phyloP scores from a whole-genome alignment of 2,113 vertebrate species.

The Helogale parvula region DNA sequence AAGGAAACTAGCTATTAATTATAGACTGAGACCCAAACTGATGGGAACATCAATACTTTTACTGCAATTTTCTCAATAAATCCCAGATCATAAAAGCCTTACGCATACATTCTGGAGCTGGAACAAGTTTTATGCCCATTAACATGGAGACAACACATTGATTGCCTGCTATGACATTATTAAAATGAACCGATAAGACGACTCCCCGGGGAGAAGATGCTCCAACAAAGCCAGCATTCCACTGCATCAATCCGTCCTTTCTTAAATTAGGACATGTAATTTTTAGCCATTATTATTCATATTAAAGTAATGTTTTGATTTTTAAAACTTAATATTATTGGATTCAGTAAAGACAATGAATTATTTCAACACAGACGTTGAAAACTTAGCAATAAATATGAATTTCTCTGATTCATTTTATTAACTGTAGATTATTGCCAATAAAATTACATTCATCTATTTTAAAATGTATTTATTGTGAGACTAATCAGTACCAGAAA shows the following conservation, averaged over 20 bases:
- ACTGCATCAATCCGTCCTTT: constrained; percentile 69
- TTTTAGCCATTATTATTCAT: not conserved
- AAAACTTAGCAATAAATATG: constrained; percentile 5
- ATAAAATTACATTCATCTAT: not conserved
- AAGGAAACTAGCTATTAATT: constrained; percentile 85
- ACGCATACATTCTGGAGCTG: constrained; percentile 75
- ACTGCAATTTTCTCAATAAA: constrained; percentile 85
- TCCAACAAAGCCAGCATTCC: constrained; percentile 72
- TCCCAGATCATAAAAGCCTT: constrained; percentile 80
- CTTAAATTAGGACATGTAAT: constrained; percentile 75
- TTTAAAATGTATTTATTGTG: not conserved
- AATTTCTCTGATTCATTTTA: not conserved
- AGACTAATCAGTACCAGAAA: not conserved
- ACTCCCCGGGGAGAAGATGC: constrained; percentile 57
- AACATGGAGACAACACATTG: constrained; percentile 85
- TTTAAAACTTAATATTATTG: not conserved
- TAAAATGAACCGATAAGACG: constrained; percentile 77
- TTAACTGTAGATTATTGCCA: not conserved
- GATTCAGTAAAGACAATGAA: not conserved
- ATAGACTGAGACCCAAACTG: constrained; percentile 77
- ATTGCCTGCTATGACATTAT: constrained; percentile 81
- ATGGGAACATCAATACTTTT: constrained; percentile 87
- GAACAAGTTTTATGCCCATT: constrained; percentile 84
- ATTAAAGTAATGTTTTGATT: constrained; percentile 23
- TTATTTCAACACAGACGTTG: not conserved